These are phyloP conservation scores for Hirtodrosophila confusa DNA, from an alignment of 2,888 invertebrate genomes.

Conservation along the genomic window DNA sequence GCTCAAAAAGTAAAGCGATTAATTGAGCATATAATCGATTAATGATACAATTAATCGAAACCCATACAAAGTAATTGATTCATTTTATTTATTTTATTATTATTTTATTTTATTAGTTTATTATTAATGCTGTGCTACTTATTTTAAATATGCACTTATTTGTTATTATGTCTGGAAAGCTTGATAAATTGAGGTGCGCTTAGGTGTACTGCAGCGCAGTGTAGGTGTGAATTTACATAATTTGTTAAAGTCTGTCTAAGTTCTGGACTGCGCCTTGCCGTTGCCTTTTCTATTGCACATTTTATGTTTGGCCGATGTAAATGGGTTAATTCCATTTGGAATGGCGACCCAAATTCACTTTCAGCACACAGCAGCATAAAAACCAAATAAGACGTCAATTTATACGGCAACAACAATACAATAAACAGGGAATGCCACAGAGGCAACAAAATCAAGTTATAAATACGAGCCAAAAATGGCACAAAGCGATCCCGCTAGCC, in stretches of 20 bases:
- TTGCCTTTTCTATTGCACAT: neutral
- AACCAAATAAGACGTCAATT: slow-evolving; percentile 39
- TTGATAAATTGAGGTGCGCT: too few species aligned
- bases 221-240: neutral
- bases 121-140: too few species aligned
- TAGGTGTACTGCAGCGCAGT: too few species aligned
- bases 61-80: too few species aligned
- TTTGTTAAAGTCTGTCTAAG: neutral
- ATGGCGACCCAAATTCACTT: slow-evolving; percentile 25
- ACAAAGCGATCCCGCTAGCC: slow-evolving; percentile 24
- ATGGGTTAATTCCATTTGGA: slow-evolving; percentile 37
- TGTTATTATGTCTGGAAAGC: too few species aligned
- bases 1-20: too few species aligned
- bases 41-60: too few species aligned
- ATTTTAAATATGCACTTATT: too few species aligned
- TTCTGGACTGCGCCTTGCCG: neutral
- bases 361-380: slow-evolving; percentile 13
- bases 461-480: slow-evolving; percentile 52
- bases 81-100: too few species aligned
- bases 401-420: slow-evolving; percentile 23
- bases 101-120: too few species aligned
- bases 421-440: slow-evolving; percentile 18
- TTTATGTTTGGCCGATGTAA: slow-evolving; percentile 3
- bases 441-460: slow-evolving; percentile 46
- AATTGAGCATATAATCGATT: too few species aligned